Base-by-base conservation (phyloP, 2,888 invertebrate species). In the Orthosia cruda region DNA sequence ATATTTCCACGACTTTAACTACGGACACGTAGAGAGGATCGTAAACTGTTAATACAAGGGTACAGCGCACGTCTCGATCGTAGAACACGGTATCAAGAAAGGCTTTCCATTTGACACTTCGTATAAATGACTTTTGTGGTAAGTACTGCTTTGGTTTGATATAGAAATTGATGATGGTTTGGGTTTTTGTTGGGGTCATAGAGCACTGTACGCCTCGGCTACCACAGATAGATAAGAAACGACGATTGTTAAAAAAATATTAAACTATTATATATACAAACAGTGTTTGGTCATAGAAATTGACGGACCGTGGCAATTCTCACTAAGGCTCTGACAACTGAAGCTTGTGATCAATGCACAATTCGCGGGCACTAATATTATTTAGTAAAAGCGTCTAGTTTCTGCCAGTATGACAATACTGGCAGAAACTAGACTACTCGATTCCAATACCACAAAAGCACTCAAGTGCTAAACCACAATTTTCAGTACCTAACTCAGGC, bases 31-130 rank as follows among this genome's bases (percentile, higher is more conserved):
- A 89, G 82, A 26, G 69, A 65, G 80, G 81, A 89, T 89, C 90
- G 89, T 91, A 90, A 91, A 90, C 86, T 87, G 87, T 89, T 89
- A 91, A 92, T 91, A 91, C 89, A 78, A 89, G 87, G 85, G 88
- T 84, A 86, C 83, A 81, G 87, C 80, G 82, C 91, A 92, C 92
- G 91, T 90, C 80, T 77, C 71, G 79, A 58, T 76, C 76, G 72
- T 80, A 80, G 65, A 75, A 83, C 87, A 84, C 81, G 80, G 88
- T 89, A 91, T 88, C 87, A 86, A 87, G 84, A 80, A 90, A 91
- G 85, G 91, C 89, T 91, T 91, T 91, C 81, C 54, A 50, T 83
- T 82, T 70, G 77, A 77, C 61, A 70, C 49, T 70, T 45, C 52
- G 26, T 32, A 26, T 52, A 80, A 66, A 71, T 69, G 23, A 58